These are phyloP conservation scores for Thysanoteuthis rhombus DNA, from an alignment of 2,888 invertebrate species.

Conservation along the genomic window DNA sequence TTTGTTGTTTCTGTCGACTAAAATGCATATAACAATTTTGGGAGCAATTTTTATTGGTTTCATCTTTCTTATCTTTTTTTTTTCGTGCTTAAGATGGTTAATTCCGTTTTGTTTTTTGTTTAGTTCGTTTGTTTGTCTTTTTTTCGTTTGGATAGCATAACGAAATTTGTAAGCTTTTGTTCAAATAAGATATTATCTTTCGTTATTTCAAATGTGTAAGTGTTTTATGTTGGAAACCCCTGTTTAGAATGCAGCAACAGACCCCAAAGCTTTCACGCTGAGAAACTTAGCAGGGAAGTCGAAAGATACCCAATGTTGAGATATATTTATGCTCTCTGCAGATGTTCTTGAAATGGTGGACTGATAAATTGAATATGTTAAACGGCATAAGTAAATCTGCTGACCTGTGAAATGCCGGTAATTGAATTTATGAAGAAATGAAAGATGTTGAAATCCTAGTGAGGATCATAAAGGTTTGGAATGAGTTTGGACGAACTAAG, in stretches of 20 bases:
- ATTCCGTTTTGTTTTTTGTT: not conserved
- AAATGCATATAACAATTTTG: not conserved
- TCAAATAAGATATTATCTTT: not conserved
- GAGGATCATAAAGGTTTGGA: too few species aligned
- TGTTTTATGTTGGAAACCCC: not conserved
- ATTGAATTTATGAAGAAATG: too few species aligned
- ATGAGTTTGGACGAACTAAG: too few species aligned
- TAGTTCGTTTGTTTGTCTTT: not conserved
- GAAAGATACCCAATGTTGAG: not conserved
- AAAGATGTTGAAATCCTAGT: too few species aligned
- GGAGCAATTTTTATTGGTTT: not conserved
- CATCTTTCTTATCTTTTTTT: not conserved
- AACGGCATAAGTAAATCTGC: not conserved
- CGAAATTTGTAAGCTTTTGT: not conserved
- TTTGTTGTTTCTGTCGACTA: not conserved
- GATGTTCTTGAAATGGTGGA: not conserved
- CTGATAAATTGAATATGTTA: not conserved
- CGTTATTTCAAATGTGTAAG: not conserved
- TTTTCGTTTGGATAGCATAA: not conserved
- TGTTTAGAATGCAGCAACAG: not conserved
- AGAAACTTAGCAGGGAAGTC: not conserved
- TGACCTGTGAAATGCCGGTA: not conserved
- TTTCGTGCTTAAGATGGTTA: not conserved
- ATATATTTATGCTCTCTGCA: not conserved
- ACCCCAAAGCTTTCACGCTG: not conserved